Conservation (phyloP, 2,888 invertebrate genomes). For the Alviniconcha strummeri region DNA sequence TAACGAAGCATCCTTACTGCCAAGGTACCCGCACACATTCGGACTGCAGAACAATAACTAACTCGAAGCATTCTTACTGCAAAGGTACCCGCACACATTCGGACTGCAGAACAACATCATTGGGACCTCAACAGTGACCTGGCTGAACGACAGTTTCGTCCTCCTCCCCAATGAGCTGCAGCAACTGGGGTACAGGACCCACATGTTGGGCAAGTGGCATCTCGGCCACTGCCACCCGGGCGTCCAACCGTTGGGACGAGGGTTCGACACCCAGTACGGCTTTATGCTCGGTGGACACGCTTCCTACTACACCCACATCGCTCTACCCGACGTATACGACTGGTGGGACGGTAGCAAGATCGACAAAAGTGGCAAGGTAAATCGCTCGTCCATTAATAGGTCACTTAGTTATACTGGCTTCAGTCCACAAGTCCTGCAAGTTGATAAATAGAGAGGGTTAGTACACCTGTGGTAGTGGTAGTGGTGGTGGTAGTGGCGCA, state of each 20-base stretch:
- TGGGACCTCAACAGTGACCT: neutral
- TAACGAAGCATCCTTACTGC: too few species aligned
- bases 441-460: too few species aligned
- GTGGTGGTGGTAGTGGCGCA: too few species aligned
- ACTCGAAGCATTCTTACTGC: too few species aligned
- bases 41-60: neutral
- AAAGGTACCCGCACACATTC: constrained; percentile 22
- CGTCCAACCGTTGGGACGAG: constrained; percentile 3
- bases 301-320: constrained; percentile 16
- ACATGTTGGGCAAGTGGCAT: constrained; percentile 1
- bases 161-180: constrained; percentile 3
- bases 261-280: constrained; percentile 21
- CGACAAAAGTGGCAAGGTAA: too few species aligned
- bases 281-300: neutral
- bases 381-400: too few species aligned
- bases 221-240: constrained; percentile 10
- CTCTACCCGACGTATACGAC: neutral
- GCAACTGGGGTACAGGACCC: neutral
- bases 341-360: constrained; percentile 1
- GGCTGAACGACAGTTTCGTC: constrained; percentile 9
- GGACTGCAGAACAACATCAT: neutral
- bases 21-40: constrained; percentile 20
- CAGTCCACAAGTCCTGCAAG: too few species aligned
- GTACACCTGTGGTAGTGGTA: too few species aligned
- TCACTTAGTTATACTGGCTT: too few species aligned